A percentile compares a stretch with the other conserved stretches of the same genome.
Conservation (phyloP, 2,888 invertebrate species). For the Agapostemon virescens region DNA sequence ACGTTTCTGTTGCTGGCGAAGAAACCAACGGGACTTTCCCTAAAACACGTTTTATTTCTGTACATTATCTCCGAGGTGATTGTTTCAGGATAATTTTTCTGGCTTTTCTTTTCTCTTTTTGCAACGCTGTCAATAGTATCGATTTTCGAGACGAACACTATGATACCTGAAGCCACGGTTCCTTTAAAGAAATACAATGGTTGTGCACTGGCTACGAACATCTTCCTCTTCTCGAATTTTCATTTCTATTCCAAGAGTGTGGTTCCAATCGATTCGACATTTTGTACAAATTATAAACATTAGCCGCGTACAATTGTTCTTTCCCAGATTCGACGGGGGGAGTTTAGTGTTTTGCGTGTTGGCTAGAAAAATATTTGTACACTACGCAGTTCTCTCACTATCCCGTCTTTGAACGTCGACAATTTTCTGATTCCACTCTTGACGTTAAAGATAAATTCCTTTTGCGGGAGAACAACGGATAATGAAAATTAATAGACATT, state of each 20-base stretch:
- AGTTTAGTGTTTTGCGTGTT: not conserved
- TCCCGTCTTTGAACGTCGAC: not conserved
- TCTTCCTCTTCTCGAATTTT: constrained; percentile 12
- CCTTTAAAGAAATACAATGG: constrained; percentile 48
- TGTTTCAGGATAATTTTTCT: not conserved
- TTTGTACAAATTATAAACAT: constrained; percentile 20
- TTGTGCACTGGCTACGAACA: constrained; percentile 63
- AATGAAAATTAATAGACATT: too few relatives aligned
- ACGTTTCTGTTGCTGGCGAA: not conserved
- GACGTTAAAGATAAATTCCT: not conserved
- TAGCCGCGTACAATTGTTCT: not conserved
- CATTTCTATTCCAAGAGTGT: not conserved
- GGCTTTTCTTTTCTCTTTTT: not conserved
- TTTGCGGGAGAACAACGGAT: not conserved
- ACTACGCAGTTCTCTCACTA: not conserved
- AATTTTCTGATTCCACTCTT: not conserved
- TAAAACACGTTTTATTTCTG: constrained; percentile 4
- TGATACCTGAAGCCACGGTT: not conserved
- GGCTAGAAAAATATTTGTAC: constrained; percentile 26
- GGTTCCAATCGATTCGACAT: constrained; percentile 15
- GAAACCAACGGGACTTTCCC: not conserved
- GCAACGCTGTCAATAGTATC: not conserved
- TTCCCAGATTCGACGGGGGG: constrained; percentile 12
- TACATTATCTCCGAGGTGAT: not conserved
- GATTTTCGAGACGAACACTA: not conserved